Base-by-base conservation (phyloP, 64 coral and sea anemone species). In the Montipora efflorescens region DNA sequence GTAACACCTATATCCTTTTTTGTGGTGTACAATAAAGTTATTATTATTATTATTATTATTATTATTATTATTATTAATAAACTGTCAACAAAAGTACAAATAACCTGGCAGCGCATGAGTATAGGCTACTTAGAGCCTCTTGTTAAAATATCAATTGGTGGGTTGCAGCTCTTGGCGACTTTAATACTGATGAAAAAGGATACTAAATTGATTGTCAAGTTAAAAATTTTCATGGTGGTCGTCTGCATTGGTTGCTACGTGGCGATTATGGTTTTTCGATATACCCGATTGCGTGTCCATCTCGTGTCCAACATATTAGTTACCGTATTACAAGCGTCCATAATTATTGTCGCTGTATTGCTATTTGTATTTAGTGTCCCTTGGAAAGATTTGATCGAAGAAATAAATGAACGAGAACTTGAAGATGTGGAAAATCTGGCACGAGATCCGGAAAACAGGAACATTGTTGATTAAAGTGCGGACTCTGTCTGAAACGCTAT, bases 141-240 rank as follows among this genome's bases (percentile, higher is more conserved):
- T 25, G 23, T 87, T 13, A 73, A 87, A 10, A 47, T 87, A 28
- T 73, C 71, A 20, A 48, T 55, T 44, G 66, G 12, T 2, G 84
- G 7, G 28, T 8, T 87, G 5, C 48, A 87, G 12, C 7, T 87
- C 9, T 48, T 9, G 3, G 16, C 67, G 9, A 71, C 14, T 7
- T 45, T 2, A 48, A n/a, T 87, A 67, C 46, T 87, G 47, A 71
- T 87, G 84, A 57, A 6, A 18, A 73, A 73, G 55, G 8, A 87
- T 25, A 14, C 21, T 11, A 82, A 59, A 14, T 59, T 12, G 25
- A 6, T 82, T 43, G 5, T 3, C 28, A 61, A 14, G 79, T 28
- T 61, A 7, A 4, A 23, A 43, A 14, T 62, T 0, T 1, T 82
- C 22, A 3, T 45, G 12, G 79, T 18, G 12, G 25, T 62, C 1